These are phyloP conservation scores for Globicephala melas DNA, from an alignment of 2,113 vertebrate genomes.

Conservation along the genomic window DNA sequence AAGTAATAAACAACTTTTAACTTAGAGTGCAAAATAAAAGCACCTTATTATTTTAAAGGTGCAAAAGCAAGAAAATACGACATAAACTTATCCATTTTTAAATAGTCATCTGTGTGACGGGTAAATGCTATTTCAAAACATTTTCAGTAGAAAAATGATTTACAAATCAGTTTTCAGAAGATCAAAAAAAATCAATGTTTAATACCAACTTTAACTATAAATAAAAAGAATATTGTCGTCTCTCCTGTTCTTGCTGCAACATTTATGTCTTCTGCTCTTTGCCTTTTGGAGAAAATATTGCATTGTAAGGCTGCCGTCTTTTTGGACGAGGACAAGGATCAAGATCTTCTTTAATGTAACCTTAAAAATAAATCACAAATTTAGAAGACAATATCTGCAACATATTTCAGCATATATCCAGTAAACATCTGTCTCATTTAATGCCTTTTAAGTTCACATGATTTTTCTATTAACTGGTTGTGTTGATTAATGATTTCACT, in stretches of 20 bases:
- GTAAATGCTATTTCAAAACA: constrained; percentile 75
- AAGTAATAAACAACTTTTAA: constrained; percentile 70
- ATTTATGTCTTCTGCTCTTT: constrained; percentile 85
- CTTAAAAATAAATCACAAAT: constrained; percentile 78
- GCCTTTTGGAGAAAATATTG: constrained; percentile 91
- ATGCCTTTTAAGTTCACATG: neutral
- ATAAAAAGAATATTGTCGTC: constrained; percentile 68
- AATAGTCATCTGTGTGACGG: constrained; percentile 37
- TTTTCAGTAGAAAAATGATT: constrained; percentile 81
- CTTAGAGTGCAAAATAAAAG: constrained; percentile 82
- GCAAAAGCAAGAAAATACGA: constrained; percentile 78
- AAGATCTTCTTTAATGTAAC: constrained; percentile 94
- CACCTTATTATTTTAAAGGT: constrained; percentile 75
- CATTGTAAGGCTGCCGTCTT: constrained; percentile 90
- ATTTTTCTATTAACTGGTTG: neutral
- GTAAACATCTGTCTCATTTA: constrained; percentile 2
- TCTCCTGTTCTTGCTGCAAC: constrained; percentile 30
- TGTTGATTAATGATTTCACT: constrained; percentile 7
- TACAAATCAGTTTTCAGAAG: constrained; percentile 67
- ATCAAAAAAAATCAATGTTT: constrained; percentile 65
- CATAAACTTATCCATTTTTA: constrained; percentile 59
- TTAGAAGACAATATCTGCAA: constrained; percentile 15
- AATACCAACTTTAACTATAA: constrained; percentile 82
- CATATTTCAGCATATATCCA: constrained; percentile 11
- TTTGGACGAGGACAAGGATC: constrained; percentile 87